A percentile compares a stretch with the other conserved stretches of the same genome.
Evolutionary conservation across 2,113 vertebrate species (phyloP).

Genomic region (Cebidichthys violaceus): DNA sequence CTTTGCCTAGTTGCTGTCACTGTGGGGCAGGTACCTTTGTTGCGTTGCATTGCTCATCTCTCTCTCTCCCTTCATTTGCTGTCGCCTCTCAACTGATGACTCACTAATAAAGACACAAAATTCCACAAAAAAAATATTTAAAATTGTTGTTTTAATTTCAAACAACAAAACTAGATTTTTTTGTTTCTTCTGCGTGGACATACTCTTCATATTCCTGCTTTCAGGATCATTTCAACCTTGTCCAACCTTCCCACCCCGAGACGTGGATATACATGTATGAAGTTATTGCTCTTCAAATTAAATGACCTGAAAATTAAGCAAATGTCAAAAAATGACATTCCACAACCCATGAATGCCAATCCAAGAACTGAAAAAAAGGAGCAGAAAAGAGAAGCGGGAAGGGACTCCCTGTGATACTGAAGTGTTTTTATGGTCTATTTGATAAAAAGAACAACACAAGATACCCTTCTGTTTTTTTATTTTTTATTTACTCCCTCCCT

Average conservation of each 20-base stretch:
- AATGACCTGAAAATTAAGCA: neutral
- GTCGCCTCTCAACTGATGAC: neutral
- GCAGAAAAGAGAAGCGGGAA: neutral
- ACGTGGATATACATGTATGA: neutral
- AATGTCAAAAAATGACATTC: neutral
- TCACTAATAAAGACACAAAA: neutral
- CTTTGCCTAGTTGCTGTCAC: neutral
- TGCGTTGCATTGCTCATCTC: neutral
- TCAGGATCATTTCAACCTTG: neutral
- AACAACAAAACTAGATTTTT: neutral
- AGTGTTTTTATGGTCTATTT: neutral
- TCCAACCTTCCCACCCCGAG: neutral
- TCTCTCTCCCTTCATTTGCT: neutral
- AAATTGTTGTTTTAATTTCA: neutral
- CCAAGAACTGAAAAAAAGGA: neutral
- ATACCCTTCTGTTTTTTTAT: neutral
- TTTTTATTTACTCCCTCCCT: neutral
- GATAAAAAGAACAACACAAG: neutral
- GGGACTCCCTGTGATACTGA: neutral
- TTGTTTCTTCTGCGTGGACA: neutral
- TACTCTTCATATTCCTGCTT: neutral
- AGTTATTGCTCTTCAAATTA: neutral
- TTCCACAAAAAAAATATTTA: too few species aligned
- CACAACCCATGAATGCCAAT: neutral
- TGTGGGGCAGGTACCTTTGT: neutral